Evolutionary conservation across 92 coral and sea anemone species (phyloP).

Genomic region (Bergia puertoricense): DNA sequence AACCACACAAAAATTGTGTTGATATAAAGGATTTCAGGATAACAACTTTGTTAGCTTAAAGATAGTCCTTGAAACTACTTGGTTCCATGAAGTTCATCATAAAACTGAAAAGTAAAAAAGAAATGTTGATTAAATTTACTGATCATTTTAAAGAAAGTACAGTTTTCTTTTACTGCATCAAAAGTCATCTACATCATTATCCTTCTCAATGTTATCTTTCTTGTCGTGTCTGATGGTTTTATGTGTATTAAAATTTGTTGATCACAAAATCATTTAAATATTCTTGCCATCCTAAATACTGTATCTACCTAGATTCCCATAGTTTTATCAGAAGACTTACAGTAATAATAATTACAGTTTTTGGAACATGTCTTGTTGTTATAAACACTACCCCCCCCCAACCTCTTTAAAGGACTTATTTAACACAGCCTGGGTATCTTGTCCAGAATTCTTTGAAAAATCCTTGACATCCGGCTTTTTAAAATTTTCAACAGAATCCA

Average conservation of each 20-base stretch:
- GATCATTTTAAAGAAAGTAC: no score
- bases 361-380: neutral
- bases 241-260: no score
- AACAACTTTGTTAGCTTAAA: neutral
- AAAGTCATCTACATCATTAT: neutral
- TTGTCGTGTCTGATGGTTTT: no score
- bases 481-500: no score
- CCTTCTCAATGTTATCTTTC: no score
- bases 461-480: no score
- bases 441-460: no score
- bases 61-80: conserved; percentile 19
- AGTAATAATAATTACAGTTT: neutral
- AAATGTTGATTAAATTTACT: no score
- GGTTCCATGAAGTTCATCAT: conserved; percentile 27
- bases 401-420: neutral
- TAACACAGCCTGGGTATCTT: neutral
- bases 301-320: neutral
- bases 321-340: neutral
- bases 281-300: neutral
- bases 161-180: neutral
- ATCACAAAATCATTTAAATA: no score
- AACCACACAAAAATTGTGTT: neutral
- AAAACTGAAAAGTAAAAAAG: conserved; percentile 43
- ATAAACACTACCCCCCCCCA: neutral
- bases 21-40: neutral